These are phyloP conservation scores for Rotaria magnacalcarata DNA, from an alignment of 2,888 invertebrate species.

Conservation along the genomic window DNA sequence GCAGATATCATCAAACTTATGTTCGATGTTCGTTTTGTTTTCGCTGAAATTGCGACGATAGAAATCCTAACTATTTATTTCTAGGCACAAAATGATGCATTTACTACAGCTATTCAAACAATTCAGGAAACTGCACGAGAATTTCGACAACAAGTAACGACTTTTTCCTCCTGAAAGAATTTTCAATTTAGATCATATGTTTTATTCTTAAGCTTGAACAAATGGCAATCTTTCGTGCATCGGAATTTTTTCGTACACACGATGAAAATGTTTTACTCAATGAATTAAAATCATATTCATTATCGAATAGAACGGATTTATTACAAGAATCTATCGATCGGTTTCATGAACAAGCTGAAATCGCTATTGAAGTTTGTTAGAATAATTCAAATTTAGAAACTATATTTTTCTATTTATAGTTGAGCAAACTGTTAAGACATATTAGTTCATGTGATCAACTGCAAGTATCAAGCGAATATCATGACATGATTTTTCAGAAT, in stretches of 20 bases:
- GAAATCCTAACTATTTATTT: too few species aligned
- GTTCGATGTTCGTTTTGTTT: too few species aligned
- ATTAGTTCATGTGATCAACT: slow-evolving; percentile 87
- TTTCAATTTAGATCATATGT: not conserved
- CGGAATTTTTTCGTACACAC: slow-evolving; percentile 67
- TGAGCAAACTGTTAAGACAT: slow-evolving; percentile 89
- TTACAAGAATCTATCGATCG: slow-evolving; percentile 86
- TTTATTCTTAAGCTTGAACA: slow-evolving; percentile 69
- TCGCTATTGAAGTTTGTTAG: slow-evolving; percentile 80
- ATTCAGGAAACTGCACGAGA: slow-evolving; percentile 27
- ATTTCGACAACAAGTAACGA: slow-evolving; percentile 32
- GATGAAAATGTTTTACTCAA: slow-evolving; percentile 64
- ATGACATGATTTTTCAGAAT: slow-evolving; percentile 86
- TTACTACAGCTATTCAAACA: not conserved
- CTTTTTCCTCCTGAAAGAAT: not conserved
- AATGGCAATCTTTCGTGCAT: slow-evolving; percentile 76
- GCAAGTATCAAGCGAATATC: slow-evolving; percentile 90
- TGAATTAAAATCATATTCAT: slow-evolving; percentile 68
- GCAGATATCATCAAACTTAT: slow-evolving; percentile 1
- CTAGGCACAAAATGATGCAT: not conserved
- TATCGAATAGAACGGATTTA: slow-evolving; percentile 77
- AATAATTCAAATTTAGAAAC: not conserved
- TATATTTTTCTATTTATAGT: slow-evolving; percentile 62
- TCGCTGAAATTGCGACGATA: too few species aligned
- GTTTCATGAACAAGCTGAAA: slow-evolving; percentile 94